phyloP scores from a whole-genome alignment of 2,797 vertebrate genomes.

The Gymnocypris eckloni region DNA sequence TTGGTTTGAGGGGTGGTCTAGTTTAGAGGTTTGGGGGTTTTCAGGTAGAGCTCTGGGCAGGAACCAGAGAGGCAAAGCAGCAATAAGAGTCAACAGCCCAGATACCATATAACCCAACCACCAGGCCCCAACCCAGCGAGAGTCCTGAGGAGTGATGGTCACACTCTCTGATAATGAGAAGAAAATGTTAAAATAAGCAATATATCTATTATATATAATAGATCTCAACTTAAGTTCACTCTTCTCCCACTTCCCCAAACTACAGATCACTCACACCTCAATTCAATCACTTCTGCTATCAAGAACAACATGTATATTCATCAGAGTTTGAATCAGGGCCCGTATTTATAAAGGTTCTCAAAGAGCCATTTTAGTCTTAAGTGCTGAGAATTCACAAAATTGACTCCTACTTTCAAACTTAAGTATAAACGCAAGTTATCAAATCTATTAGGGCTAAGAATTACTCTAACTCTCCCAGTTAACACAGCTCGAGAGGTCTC shows the following conservation, averaged over 20 bases:
- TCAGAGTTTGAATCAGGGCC: background rate
- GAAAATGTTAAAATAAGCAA: constrained; percentile 10
- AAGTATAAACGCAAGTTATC: too few relatives aligned
- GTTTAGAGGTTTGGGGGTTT: constrained; percentile 38
- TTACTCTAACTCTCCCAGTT: too few relatives aligned
- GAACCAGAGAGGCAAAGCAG: constrained; percentile 90
- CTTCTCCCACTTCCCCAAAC: background rate
- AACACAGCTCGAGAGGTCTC: too few relatives aligned
- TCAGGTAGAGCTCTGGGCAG: constrained; percentile 80
- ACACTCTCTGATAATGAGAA: constrained; percentile 78
- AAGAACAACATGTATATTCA: background rate
- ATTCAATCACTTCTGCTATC: background rate
- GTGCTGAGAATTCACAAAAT: too few relatives aligned
- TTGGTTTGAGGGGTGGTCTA: background rate
- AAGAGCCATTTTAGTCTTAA: too few relatives aligned
- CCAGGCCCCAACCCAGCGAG: constrained; percentile 96
- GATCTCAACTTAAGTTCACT: background rate
- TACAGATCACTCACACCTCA: background rate
- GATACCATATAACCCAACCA: constrained; percentile 88
- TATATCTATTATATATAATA: background rate
- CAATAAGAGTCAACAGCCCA: constrained; percentile 76
- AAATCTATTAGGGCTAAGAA: too few relatives aligned
- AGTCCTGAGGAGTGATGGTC: constrained; percentile 84
- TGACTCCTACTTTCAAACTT: too few relatives aligned
- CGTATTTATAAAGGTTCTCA: too few relatives aligned